Evolutionary conservation across 1,140 invertebrate genomes (phyloP).

Genomic region (Drosophila saltans): DNA sequence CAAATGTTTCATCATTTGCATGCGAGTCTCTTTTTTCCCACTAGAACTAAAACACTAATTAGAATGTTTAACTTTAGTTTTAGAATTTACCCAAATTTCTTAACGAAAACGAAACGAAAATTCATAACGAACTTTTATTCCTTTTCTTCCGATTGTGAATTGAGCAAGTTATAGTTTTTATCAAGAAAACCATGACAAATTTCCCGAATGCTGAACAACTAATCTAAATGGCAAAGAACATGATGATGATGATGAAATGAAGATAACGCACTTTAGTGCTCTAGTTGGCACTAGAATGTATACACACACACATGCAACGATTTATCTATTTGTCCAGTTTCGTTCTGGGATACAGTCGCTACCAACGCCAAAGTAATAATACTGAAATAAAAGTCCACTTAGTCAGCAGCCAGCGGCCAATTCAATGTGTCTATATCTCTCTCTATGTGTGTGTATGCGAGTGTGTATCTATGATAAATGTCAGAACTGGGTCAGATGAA

Average conservation of each 20-base stretch:
- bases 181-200: constrained; percentile 27
- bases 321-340: constrained; percentile 11
- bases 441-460: constrained; percentile 3
- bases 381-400: constrained; percentile 65
- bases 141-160: background rate
- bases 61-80: no score
- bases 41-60: no score
- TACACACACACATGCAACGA: constrained; percentile 16
- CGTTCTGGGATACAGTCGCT: background rate
- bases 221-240: constrained; percentile 36
- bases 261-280: background rate
- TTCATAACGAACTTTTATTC: no score
- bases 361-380: constrained; percentile 48
- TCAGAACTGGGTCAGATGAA: constrained; percentile 61
- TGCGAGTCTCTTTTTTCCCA: no score
- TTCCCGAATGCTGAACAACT: constrained; percentile 20
- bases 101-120: no score
- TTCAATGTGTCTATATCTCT: constrained; percentile 10
- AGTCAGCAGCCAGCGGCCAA: constrained; percentile 43
- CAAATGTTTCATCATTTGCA: no score
- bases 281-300: constrained; percentile 17
- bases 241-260: constrained; percentile 5
- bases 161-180: background rate
- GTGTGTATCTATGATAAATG: constrained; percentile 59
- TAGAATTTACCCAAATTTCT: no score